A percentile compares a stretch with the other conserved stretches of the same genome.
Conservation (phyloP, 1,140 invertebrate species). For the Bombus affinis region DNA sequence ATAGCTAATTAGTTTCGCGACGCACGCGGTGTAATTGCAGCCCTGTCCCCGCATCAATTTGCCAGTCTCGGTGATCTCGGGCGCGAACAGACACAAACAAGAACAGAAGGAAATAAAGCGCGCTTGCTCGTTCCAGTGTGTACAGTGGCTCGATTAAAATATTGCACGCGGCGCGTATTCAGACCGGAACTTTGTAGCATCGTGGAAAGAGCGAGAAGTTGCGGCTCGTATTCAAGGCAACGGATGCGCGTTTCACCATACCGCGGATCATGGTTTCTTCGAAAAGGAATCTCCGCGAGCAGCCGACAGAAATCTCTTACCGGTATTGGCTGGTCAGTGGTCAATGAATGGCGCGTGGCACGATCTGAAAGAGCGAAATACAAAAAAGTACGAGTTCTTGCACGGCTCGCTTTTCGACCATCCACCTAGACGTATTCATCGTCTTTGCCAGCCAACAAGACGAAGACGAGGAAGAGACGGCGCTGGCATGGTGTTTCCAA, state of each 20-base stretch:
- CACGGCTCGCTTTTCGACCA: not conserved
- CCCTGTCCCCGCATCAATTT: constrained; percentile 31
- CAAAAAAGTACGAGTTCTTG: not conserved
- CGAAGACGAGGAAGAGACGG: too few relatives aligned
- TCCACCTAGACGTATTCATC: constrained; percentile 14
- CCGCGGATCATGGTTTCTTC: not conserved
- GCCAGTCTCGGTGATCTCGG: constrained; percentile 18
- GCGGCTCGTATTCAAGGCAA: not conserved
- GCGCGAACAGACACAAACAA: too few relatives aligned
- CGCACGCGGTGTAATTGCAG: constrained; percentile 24
- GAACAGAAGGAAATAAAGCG: not conserved
- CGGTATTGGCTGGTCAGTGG: constrained; percentile 39
- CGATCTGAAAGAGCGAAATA: constrained; percentile 18
- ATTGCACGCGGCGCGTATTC: constrained; percentile 27
- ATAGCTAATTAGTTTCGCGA: constrained; percentile 32
- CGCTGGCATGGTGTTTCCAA: not conserved
- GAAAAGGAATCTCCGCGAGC: not conserved
- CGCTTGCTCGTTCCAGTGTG: not conserved
- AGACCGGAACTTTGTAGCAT: not conserved
- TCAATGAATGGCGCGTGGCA: not conserved
- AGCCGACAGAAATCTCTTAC: constrained; percentile 3
- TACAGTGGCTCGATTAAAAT: constrained; percentile 10
- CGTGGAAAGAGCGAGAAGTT: not conserved
- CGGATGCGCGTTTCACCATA: not conserved
- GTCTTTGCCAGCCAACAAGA: not conserved